These are phyloP conservation scores for Xestobium rufovillosum DNA, from an alignment of 2,888 invertebrate species.

Conservation along the genomic window DNA sequence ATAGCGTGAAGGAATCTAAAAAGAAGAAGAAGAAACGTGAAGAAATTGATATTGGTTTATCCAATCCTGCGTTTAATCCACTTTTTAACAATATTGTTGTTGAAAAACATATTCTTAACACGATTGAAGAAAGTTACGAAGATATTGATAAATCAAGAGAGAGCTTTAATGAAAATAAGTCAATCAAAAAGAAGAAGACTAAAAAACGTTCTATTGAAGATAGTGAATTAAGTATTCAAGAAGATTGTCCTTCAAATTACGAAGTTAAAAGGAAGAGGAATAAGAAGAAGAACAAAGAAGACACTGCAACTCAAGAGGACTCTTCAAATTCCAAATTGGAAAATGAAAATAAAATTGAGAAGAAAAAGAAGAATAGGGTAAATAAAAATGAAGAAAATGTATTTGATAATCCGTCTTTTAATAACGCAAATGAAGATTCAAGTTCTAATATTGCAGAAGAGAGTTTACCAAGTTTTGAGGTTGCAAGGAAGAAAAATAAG, in stretches of 20 bases:
- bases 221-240: too few relatives aligned
- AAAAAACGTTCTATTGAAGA: too few relatives aligned
- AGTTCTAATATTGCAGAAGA: conserved; percentile 3
- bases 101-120: conserved; percentile 28
- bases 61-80: conserved; percentile 36
- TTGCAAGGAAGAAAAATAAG: conserved; percentile 7
- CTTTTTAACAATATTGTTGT: conserved; percentile 23
- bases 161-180: too few relatives aligned
- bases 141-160: conserved; percentile 19
- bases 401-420: too few relatives aligned
- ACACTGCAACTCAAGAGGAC: conserved; percentile 6
- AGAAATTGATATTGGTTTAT: conserved; percentile 21
- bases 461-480: neutral
- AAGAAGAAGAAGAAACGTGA: conserved; percentile 22
- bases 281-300: conserved; percentile 5
- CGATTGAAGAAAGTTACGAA: conserved; percentile 29
- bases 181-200: too few relatives aligned
- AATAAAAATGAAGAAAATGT: conserved; percentile 2
- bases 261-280: conserved; percentile 10
- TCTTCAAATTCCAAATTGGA: conserved; percentile 17
- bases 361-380: conserved; percentile 11
- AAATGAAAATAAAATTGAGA: conserved; percentile 12
- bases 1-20: conserved; percentile 11
- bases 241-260: neutral
- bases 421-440: conserved; percentile 5